Evolutionary conservation across 2,888 invertebrate genomes (phyloP).

Genomic region (Parnassius smintheus): DNA sequence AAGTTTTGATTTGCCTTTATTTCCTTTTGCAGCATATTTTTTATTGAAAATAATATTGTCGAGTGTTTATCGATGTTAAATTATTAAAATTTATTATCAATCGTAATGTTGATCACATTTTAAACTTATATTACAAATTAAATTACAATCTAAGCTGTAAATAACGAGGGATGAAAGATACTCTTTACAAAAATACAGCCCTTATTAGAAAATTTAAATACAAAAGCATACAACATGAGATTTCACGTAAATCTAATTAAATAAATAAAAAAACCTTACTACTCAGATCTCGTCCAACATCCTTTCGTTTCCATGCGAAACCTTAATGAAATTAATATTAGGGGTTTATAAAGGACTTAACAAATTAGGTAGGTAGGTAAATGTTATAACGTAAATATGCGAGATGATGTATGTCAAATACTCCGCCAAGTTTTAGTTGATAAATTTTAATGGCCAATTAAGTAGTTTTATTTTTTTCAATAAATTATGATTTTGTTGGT

Average conservation of each 20-base stretch:
- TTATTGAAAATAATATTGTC: background rate
- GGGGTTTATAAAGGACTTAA: slow-evolving; percentile 58
- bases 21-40: too few species aligned
- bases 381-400: background rate
- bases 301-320: slow-evolving; percentile 76
- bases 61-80: background rate
- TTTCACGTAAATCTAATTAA: slow-evolving; percentile 31
- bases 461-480: too few species aligned
- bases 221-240: slow-evolving; percentile 38
- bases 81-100: background rate
- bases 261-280: slow-evolving; percentile 33
- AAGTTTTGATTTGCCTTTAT: too few species aligned
- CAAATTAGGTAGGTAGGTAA: slow-evolving; percentile 40
- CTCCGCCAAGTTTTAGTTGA: too few species aligned
- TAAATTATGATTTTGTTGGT: too few species aligned
- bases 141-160: slow-evolving; percentile 23
- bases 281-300: slow-evolving; percentile 37
- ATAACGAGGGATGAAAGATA: slow-evolving; percentile 71
- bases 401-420: background rate
- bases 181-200: slow-evolving; percentile 65
- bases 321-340: slow-evolving; percentile 69
- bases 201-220: slow-evolving; percentile 49
- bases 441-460: too few species aligned
- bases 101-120: slow-evolving; percentile 8
- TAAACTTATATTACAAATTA: slow-evolving; percentile 12